Conservation (phyloP, 2,888 invertebrate species). For the Alloplasta piceator region DNA sequence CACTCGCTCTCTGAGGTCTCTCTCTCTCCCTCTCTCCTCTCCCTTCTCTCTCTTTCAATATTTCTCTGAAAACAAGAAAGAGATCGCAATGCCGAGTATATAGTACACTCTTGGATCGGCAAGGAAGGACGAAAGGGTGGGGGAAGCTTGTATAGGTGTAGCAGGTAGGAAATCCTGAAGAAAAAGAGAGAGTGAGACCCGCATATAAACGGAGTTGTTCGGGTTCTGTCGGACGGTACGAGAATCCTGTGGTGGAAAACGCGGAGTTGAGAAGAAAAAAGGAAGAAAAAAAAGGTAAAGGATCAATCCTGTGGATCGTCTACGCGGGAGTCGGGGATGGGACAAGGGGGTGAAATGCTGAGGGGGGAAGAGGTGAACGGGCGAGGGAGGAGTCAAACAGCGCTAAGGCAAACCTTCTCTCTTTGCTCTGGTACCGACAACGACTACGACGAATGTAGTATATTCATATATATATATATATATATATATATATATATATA, state of each 20-base stretch:
- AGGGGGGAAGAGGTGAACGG: constrained; percentile 65
- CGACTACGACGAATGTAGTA: constrained; percentile 48
- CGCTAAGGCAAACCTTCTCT: constrained; percentile 75
- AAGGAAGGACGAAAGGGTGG: not conserved
- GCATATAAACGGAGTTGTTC: constrained; percentile 25
- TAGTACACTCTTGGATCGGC: constrained; percentile 21
- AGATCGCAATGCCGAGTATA: constrained; percentile 21
- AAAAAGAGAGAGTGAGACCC: constrained; percentile 47
- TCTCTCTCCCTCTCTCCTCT: constrained; percentile 10
- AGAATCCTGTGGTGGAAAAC: constrained; percentile 34
- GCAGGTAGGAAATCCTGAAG: constrained; percentile 35
- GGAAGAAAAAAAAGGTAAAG: constrained; percentile 44
- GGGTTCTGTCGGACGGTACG: constrained; percentile 25
- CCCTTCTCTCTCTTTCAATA: constrained; percentile 11
- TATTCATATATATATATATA: not conserved
- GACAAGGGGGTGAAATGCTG: constrained; percentile 60
- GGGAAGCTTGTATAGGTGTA: not conserved
- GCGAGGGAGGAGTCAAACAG: constrained; percentile 78
- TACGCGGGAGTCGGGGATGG: constrained; percentile 64
- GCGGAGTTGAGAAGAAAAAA: constrained; percentile 37
- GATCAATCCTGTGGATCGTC: constrained; percentile 65
- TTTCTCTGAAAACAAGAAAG: constrained; percentile 40
- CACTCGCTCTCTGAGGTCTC: constrained; percentile 36
- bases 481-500: constrained; percentile 14
- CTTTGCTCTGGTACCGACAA: constrained; percentile 68